Conservation (phyloP, 2,888 invertebrate species). For the Drosophila fulvimacula region DNA sequence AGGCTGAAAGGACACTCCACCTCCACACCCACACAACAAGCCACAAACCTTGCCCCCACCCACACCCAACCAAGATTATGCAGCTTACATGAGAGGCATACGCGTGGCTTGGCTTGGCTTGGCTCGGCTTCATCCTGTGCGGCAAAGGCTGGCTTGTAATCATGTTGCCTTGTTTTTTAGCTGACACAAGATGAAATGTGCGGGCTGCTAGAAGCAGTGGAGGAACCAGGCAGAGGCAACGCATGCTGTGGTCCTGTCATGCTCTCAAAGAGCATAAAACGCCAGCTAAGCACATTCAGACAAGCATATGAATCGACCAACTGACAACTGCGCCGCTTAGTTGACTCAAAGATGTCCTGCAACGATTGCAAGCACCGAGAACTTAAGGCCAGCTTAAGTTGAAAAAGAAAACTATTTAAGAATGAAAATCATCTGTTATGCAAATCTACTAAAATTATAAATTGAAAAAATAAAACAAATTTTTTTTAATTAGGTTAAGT, state of each 20-base stretch:
- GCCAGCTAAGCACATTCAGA: conserved; percentile 61
- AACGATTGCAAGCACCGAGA: conserved; percentile 29
- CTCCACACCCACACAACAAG: background rate
- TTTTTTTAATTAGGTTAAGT: too few relatives aligned
- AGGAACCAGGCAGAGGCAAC: background rate
- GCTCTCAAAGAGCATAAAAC: conserved; percentile 54
- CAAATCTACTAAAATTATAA: too few relatives aligned
- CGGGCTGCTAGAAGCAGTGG: conserved; percentile 6
- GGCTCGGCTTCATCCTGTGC: conserved; percentile 33
- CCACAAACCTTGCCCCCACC: background rate
- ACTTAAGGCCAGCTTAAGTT: conserved; percentile 7
- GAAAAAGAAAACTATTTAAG: too few relatives aligned
- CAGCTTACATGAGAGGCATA: conserved; percentile 44
- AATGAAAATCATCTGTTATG: background rate
- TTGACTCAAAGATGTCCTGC: conserved; percentile 52
- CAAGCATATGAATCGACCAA: conserved; percentile 15
- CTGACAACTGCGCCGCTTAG: conserved; percentile 8
- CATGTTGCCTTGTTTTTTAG: conserved; percentile 63
- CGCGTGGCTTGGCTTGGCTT: conserved; percentile 39
- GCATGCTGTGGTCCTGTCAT: conserved; percentile 22
- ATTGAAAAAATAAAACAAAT: too few relatives aligned
- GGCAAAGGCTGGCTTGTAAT: conserved; percentile 46
- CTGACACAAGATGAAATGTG: conserved; percentile 65
- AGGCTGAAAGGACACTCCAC: conserved; percentile 15
- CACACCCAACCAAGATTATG: conserved; percentile 40